Evolutionary conservation across 2,888 invertebrate genomes (phyloP).

Genomic region (Mesorhabditis spiculigera): DNA sequence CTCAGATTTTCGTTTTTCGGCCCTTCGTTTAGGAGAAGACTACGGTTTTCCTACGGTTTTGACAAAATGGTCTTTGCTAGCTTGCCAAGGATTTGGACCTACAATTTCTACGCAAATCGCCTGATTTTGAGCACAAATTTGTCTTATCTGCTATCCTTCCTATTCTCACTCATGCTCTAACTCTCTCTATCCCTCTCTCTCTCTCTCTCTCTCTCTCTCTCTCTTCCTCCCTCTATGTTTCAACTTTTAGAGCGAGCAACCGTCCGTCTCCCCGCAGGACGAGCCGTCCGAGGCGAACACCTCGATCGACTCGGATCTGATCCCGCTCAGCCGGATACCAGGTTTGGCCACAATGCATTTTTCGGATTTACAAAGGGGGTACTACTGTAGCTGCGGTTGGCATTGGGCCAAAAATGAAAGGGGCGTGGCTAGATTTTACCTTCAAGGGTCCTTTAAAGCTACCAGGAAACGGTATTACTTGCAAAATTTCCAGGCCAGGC

Average conservation of each 20-base stretch:
- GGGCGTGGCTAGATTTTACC: not conserved
- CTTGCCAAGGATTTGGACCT: not conserved
- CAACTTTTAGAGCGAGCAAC: not conserved
- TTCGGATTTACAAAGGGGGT: too few relatives aligned
- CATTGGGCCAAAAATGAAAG: not conserved
- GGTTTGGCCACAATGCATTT: slow-evolving; percentile 12
- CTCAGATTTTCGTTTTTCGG: too few relatives aligned
- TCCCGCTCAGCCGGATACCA: slow-evolving; percentile 44
- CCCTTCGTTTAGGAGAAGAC: too few relatives aligned
- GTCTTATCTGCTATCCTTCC: not conserved
- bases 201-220: too few relatives aligned
- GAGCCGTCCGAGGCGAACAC: not conserved
- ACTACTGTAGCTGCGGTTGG: too few relatives aligned
- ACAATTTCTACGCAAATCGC: not conserved
- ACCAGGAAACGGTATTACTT: not conserved
- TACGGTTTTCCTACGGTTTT: too few relatives aligned
- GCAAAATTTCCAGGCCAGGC: slow-evolving; percentile 33
- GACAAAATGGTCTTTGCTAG: too few relatives aligned
- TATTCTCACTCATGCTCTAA: not conserved
- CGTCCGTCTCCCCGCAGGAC: not conserved
- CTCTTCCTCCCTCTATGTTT: too few relatives aligned
- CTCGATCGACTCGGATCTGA: slow-evolving; percentile 33
- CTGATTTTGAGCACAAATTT: not conserved
- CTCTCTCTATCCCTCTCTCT: not conserved
- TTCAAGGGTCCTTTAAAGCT: not conserved